Conservation (phyloP, 2,797 vertebrate genomes). For the Sebastes hubbsi region DNA sequence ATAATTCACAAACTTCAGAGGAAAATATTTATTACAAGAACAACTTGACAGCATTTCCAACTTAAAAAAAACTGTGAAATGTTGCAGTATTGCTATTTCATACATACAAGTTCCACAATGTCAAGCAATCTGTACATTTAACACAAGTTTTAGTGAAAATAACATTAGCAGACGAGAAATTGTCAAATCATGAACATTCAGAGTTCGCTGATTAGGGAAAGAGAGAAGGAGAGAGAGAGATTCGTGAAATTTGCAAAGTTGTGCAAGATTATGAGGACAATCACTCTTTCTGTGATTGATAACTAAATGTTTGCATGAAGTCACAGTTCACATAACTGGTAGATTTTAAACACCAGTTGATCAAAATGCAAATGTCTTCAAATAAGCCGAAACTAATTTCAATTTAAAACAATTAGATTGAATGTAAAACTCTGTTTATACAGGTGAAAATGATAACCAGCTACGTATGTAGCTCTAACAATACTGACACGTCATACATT, state of each 20-base stretch:
- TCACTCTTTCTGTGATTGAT: not conserved
- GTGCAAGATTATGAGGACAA: conserved; percentile 29
- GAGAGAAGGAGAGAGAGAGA: conserved; percentile 27
- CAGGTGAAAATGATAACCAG: conserved; percentile 13
- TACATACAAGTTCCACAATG: conserved; percentile 74
- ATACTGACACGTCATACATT: conserved; percentile 16
- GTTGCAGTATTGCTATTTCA: conserved; percentile 80
- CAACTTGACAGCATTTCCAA: conserved; percentile 73
- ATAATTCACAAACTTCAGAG: conserved; percentile 46
- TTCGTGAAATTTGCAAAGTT: conserved; percentile 32
- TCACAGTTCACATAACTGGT: conserved; percentile 44
- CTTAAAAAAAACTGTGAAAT: conserved; percentile 60
- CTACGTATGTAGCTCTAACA: conserved; percentile 25
- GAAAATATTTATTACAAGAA: conserved; percentile 82
- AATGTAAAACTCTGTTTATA: conserved; percentile 20
- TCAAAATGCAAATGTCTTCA: conserved; percentile 25
- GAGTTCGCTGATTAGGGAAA: conserved; percentile 38
- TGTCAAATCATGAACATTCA: conserved; percentile 65
- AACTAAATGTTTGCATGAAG: conserved; percentile 18
- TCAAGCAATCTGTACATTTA: conserved; percentile 74
- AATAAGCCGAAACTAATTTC: conserved; percentile 22
- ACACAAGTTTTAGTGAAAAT: conserved; percentile 59
- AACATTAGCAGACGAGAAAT: conserved; percentile 50
- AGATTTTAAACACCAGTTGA: conserved; percentile 7
- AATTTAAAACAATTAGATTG: conserved; percentile 15